A percentile compares a stretch with the other conserved stretches of the same genome.
Evolutionary conservation across 2,113 vertebrate species (phyloP).

Genomic region (Sclerurus mexicanus): DNA sequence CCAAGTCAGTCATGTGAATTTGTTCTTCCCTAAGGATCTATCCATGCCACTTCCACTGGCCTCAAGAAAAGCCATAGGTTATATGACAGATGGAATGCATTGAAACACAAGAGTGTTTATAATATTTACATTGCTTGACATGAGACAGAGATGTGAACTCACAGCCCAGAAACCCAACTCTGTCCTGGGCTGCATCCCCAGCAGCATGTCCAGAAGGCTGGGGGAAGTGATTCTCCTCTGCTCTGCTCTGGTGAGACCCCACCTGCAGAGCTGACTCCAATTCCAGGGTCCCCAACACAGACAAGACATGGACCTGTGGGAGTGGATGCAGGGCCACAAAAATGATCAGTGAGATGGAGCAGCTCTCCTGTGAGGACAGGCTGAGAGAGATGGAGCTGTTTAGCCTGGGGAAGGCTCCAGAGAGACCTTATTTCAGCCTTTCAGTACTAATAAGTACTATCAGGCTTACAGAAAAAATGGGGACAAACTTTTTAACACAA

Average conservation of each 20-base stretch:
- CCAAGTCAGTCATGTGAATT: neutral
- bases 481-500: neutral
- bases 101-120: neutral
- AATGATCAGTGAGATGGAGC: neutral
- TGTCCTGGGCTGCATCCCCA: neutral
- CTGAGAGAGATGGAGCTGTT: neutral
- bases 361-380: neutral
- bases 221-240: neutral
- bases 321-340: neutral
- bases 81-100: neutral
- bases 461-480: neutral
- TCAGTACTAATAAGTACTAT: neutral
- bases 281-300: neutral
- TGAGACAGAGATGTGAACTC: neutral
- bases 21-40: neutral
- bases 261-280: neutral
- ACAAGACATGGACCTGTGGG: neutral
- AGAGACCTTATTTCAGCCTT: neutral
- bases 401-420: neutral
- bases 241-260: neutral
- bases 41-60: neutral
- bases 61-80: neutral
- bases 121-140: neutral
- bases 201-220: neutral
- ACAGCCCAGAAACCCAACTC: neutral